Evolutionary conservation across 2,113 vertebrate species (phyloP).

Genomic region (Indicator indicator): DNA sequence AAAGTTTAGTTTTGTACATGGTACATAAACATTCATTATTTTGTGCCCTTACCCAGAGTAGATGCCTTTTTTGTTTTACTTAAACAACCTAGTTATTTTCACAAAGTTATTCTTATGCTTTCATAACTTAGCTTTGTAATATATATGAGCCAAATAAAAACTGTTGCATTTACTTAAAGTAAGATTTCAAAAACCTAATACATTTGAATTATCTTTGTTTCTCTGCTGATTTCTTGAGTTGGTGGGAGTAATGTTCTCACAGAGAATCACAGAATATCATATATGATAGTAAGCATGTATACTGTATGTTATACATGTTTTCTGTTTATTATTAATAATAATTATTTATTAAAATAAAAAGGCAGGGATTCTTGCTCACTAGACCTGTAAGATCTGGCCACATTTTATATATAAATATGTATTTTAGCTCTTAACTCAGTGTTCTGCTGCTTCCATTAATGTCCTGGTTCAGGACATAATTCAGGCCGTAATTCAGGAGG

Average conservation of each 20-base stretch:
- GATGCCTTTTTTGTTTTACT: background rate
- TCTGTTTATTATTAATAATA: background rate
- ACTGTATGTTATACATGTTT: background rate
- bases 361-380: rapidly evolving
- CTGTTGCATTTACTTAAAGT: background rate
- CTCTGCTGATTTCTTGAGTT: background rate
- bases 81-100: background rate
- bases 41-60: background rate
- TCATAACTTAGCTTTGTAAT: background rate
- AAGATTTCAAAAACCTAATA: background rate
- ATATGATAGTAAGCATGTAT: background rate
- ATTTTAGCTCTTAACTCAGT: background rate
- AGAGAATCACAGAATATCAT: background rate
- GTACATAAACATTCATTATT: background rate
- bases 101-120: background rate
- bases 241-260: background rate
- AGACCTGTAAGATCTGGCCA: background rate
- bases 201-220: background rate
- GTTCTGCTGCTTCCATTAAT: background rate
- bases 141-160: background rate
- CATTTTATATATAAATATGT: background rate
- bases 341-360: background rate
- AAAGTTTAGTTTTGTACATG: background rate
- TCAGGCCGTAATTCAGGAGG: background rate
- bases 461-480: background rate